These are phyloP conservation scores for Ceratina japonica DNA, from an alignment of 1,140 invertebrate genomes.

Conservation along the genomic window DNA sequence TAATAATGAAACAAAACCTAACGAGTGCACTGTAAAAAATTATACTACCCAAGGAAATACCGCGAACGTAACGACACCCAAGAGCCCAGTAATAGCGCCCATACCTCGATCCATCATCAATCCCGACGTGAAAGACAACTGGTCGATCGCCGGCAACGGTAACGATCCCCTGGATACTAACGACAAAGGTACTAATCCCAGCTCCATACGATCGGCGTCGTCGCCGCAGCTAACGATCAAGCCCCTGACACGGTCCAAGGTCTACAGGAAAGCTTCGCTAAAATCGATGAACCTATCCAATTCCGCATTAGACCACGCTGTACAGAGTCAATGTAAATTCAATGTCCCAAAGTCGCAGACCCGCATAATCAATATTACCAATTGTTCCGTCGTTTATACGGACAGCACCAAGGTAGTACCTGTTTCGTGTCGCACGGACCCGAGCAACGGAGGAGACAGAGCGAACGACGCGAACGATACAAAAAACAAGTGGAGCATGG, in stretches of 20 bases:
- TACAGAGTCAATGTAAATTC: conserved; percentile 22
- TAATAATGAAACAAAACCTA: conserved; percentile 48
- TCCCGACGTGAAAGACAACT: conserved; percentile 25
- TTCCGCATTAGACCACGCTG: conserved; percentile 12
- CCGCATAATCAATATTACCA: conserved; percentile 62
- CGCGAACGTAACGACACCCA: conserved; percentile 12
- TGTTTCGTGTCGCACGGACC: conserved; percentile 19
- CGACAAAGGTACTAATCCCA: conserved; percentile 24
- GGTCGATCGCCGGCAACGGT: conserved; percentile 7
- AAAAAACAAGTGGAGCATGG: conserved; percentile 55
- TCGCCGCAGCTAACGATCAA: conserved; percentile 70
- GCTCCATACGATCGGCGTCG: conserved; percentile 64
- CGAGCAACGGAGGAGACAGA: not conserved
- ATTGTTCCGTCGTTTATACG: conserved; percentile 36
- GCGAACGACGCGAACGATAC: conserved; percentile 26
- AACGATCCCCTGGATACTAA: conserved; percentile 22
- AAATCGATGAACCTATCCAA: conserved; percentile 56
- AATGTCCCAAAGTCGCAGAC: conserved; percentile 29
- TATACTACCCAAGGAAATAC: conserved; percentile 29
- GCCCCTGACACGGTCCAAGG: conserved; percentile 69
- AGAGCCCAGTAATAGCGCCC: conserved; percentile 22
- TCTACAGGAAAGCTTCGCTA: conserved; percentile 74
- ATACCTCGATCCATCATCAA: conserved; percentile 24
- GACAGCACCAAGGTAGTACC: conserved; percentile 32
- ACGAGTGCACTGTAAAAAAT: conserved; percentile 39